Evolutionary conservation across 2,113 vertebrate species (phyloP).

Genomic region (Muntiacus muntjak): DNA sequence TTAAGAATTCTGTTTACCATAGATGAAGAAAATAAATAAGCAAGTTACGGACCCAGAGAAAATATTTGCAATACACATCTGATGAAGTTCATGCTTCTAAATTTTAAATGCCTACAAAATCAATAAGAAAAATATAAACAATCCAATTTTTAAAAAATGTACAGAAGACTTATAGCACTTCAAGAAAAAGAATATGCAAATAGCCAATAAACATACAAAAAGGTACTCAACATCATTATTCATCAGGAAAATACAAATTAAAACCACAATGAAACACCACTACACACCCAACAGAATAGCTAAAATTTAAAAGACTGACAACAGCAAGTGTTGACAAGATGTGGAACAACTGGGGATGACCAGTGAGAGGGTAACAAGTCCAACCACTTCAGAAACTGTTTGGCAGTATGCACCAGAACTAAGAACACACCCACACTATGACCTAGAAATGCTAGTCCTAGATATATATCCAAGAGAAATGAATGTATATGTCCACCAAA

Average conservation of each 20-base stretch:
- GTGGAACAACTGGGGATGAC: background rate
- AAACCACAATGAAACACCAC: background rate
- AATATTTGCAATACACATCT: background rate
- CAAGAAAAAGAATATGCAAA: background rate
- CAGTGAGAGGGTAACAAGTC: background rate
- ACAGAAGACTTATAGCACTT: background rate
- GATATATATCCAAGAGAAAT: background rate
- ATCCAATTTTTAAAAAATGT: background rate
- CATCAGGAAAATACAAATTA: conserved; percentile 36
- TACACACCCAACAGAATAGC: background rate
- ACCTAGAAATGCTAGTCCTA: background rate
- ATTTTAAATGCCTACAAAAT: background rate
- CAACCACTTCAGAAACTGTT: background rate
- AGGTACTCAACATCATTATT: conserved; percentile 2
- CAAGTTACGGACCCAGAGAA: background rate
- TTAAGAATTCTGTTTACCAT: background rate
- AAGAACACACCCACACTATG: background rate
- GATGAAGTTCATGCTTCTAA: background rate
- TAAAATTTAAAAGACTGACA: conserved; percentile 4
- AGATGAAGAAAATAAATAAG: conserved; percentile 7
- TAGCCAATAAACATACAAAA: background rate
- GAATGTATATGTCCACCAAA: background rate
- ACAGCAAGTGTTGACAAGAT: background rate
- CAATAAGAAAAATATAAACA: background rate
- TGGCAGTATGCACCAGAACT: background rate